Evolutionary conservation across 2,888 invertebrate species (phyloP), one percentile per base, ranked within the genome.

Genomic region (Mythimna lalbum): DNA sequence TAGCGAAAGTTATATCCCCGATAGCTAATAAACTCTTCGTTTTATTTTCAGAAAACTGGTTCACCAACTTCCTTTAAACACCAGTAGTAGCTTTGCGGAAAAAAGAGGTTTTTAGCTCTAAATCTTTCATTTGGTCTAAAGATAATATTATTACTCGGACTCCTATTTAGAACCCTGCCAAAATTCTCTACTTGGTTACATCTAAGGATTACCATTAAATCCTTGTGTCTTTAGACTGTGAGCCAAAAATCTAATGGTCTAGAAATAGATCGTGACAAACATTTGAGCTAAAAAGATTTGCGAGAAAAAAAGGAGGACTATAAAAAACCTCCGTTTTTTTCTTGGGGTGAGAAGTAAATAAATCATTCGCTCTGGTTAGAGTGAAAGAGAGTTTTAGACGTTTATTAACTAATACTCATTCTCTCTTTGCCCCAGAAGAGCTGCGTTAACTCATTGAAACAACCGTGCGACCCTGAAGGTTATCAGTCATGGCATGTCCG

Each of bases 11-110:
- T 83, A 63, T 67, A 49, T 67, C 55, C 47, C 2, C 64, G 62
- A 50, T 52, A 59, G 75, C 50, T 63, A 73, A 80, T 79, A 79
- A 83, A 82, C 61, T 67, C 55, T 50, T 49, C n/a, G 83, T 55
- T 80, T 80, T 73, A 83, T 67, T 74, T 83, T 59, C 53, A 53
- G 57, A 53, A 64, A 82, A 73, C 63, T 67, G 43, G 73, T 59
- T 64, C 57, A 62, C 36, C 1, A 65, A 83, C 50, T 79, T 67
- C 39, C 57, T 67, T 39, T 33, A 52, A 56, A 56, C 62, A 67
- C 63, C 65, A 56, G 60, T 5, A 31, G 55, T 57, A 53, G 43
- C 63, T 74, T 63, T 52, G 31, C 52, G 43, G 39, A 56, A 80
- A 69, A 79, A 79, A 50, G 47, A 27, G 36, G 56, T 66, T 49